Conservation (phyloP, 2,113 vertebrate species). For the human (Homo sapiens) region DNA sequence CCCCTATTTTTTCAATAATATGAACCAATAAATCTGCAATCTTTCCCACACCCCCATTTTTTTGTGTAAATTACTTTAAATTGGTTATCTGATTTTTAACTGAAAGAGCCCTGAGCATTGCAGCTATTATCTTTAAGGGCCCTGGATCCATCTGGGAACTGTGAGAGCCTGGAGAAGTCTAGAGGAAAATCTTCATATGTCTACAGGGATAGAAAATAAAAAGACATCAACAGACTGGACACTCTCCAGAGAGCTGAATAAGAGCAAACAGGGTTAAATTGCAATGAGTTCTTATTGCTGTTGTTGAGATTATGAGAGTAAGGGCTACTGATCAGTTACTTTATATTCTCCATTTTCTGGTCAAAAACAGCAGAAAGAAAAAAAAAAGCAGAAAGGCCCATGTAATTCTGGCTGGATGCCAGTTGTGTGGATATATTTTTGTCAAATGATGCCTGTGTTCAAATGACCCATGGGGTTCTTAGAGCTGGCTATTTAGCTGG, state of each 20-base stretch:
- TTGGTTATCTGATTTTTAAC: neutral
- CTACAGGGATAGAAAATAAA: neutral
- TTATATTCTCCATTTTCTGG: neutral
- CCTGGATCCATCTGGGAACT: neutral
- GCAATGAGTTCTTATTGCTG: neutral
- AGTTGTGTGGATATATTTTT: neutral
- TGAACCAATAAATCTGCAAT: neutral
- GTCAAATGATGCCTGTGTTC: neutral
- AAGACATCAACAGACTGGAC: neutral
- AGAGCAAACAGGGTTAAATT: neutral
- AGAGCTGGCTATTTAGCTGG: slow-evolving; percentile 7
- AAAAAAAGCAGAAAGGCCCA: neutral
- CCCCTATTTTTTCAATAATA: neutral
- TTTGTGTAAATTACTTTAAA: neutral
- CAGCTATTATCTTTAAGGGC: neutral
- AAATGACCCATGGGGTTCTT: neutral
- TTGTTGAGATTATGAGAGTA: neutral
- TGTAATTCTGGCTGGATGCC: neutral
- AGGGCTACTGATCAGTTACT: neutral
- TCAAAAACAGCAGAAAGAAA: neutral
- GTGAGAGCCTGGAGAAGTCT: neutral
- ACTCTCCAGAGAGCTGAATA: neutral
- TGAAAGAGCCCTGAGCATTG: neutral
- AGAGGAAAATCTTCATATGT: neutral
- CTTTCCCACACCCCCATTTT: no score